phyloP scores from a whole-genome alignment of 2,888 invertebrate genomes.

The Dynastes grantii region DNA sequence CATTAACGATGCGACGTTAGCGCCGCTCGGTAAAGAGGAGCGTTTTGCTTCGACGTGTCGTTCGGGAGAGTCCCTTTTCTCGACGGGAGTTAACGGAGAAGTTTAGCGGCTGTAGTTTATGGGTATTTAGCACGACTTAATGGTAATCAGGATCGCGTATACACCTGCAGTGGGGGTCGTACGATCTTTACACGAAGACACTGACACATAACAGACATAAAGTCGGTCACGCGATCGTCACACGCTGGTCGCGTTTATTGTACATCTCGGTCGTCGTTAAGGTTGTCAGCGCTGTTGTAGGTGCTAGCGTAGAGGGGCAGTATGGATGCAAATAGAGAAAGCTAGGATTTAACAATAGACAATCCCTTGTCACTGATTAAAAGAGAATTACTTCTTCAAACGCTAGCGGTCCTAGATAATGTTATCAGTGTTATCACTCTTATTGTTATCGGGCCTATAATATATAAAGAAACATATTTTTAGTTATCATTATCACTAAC shows the following conservation, averaged over 20 bases:
- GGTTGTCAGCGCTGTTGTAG: conserved; percentile 59
- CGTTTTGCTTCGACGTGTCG: background rate
- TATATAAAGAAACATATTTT: too few relatives aligned
- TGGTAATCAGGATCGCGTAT: conserved; percentile 60
- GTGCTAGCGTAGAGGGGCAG: background rate
- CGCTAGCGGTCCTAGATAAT: too few relatives aligned
- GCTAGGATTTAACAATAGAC: too few relatives aligned
- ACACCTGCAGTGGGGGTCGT: conserved; percentile 50
- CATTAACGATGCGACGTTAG: background rate
- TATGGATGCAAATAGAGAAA: too few relatives aligned
- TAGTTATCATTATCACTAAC: too few relatives aligned
- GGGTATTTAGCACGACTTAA: conserved; percentile 60
- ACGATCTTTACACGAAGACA: conserved; percentile 50
- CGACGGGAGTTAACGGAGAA: background rate
- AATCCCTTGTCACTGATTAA: too few relatives aligned
- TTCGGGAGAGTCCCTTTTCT: background rate
- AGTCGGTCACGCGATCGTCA: conserved; percentile 62
- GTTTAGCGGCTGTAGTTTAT: conserved; percentile 56
- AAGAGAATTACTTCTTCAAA: too few relatives aligned
- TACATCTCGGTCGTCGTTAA: conserved; percentile 63
- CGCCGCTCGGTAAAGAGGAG: background rate
- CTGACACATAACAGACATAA: conserved; percentile 31
- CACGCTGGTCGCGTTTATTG: conserved; percentile 57
- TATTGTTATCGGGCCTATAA: too few relatives aligned
- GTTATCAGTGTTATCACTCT: too few relatives aligned